These are phyloP conservation scores for Coccyzus lansbergi DNA, from an alignment of 2,797 vertebrate species.

Conservation along the genomic window DNA sequence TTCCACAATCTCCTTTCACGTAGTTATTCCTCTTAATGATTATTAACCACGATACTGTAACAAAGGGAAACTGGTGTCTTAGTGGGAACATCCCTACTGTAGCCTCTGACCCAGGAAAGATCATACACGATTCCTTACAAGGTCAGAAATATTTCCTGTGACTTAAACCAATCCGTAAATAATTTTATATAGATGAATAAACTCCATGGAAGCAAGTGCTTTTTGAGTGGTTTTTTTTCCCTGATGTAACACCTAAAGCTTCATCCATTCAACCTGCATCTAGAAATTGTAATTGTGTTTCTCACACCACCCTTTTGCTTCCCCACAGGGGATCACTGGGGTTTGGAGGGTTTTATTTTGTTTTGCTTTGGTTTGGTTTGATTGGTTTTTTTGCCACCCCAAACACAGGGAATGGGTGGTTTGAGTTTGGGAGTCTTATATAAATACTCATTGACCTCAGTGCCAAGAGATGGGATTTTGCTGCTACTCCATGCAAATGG, in stretches of 20 bases:
- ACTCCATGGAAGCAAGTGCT: too few species aligned
- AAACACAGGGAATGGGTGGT: neutral
- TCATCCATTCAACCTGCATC: neutral
- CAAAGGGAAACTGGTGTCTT: too few species aligned
- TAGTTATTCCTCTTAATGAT: too few species aligned
- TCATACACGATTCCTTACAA: too few species aligned
- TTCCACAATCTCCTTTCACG: too few species aligned
- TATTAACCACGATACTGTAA: too few species aligned
- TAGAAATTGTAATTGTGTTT: neutral
- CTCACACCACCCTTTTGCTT: neutral
- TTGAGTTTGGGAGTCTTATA: neutral
- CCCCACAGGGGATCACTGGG: neutral
- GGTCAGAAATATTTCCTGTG: too few species aligned
- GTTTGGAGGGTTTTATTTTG: neutral
- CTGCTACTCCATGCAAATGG: neutral
- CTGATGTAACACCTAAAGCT: neutral
- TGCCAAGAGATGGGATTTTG: neutral
- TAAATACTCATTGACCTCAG: fast-evolving
- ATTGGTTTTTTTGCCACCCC: neutral
- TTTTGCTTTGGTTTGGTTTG: neutral
- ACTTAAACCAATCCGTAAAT: too few species aligned
- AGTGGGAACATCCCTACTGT: too few species aligned
- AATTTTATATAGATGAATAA: too few species aligned
- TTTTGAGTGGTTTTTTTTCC: too few species aligned
- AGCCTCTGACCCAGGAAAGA: too few species aligned